A percentile compares a stretch with the other conserved stretches of the same genome.
Conservation (phyloP, 92 coral and sea anemone species). For the Epizoanthus stellaris region DNA sequence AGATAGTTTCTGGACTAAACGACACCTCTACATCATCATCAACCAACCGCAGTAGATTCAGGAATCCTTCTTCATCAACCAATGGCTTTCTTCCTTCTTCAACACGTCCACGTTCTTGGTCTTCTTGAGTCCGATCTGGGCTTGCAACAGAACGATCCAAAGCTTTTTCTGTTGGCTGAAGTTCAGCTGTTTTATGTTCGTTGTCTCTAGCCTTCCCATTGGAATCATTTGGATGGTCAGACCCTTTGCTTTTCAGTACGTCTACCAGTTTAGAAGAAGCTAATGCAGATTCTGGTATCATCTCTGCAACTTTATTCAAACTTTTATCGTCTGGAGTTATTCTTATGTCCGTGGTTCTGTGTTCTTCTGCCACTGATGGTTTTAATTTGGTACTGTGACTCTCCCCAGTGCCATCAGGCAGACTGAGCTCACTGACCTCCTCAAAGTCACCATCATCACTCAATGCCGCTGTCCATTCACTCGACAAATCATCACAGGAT, state of each 20-base stretch:
- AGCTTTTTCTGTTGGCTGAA: not conserved
- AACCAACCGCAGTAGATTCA: conserved; percentile 67
- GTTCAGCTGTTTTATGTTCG: not conserved
- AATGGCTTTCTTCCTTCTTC: conserved; percentile 34
- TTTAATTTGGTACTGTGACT: not conserved
- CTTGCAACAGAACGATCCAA: not conserved
- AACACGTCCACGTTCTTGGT: not conserved
- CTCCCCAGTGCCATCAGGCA: conserved; percentile 1
- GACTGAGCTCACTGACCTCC: conserved; percentile 29
- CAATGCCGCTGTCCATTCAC: conserved; percentile 6
- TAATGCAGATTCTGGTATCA: not conserved
- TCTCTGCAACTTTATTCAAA: not conserved
- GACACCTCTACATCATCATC: conserved; percentile 91
- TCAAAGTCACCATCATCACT: conserved; percentile 30
- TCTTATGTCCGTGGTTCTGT: not conserved
- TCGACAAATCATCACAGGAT: conserved; percentile 5
- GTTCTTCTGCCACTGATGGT: not conserved
- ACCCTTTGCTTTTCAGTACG: not conserved
- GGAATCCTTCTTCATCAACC: conserved; percentile 60
- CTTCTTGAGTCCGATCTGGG: not conserved
- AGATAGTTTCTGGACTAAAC: conserved; percentile 80
- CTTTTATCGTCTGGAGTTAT: not conserved
- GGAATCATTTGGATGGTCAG: not conserved
- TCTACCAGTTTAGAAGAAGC: not conserved
- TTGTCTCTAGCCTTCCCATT: not conserved